phyloP scores from a whole-genome alignment of 2,888 invertebrate genomes.

The Ariolimax columbianus region DNA sequence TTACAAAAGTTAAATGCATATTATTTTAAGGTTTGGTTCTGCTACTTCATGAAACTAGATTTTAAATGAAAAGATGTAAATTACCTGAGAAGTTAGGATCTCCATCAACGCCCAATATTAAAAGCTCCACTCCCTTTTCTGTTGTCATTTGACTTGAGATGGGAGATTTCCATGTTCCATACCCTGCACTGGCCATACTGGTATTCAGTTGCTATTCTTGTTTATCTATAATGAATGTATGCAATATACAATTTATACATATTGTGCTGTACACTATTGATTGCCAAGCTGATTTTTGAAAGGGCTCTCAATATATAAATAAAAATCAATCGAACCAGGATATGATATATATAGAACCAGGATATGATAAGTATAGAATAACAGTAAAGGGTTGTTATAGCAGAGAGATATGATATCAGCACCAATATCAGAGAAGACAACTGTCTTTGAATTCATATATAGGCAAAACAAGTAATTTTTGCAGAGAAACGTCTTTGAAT shows the following conservation, averaged over 20 bases:
- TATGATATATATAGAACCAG: too few relatives aligned
- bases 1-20: too few relatives aligned
- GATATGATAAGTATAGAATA: too few relatives aligned
- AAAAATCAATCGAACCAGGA: neutral
- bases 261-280: neutral
- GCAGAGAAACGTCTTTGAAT: too few relatives aligned
- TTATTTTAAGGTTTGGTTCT: too few relatives aligned
- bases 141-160: constrained; percentile 47
- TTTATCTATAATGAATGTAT: neutral
- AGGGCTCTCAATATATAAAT: neutral
- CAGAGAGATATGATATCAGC: too few relatives aligned
- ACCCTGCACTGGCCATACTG: constrained; percentile 33
- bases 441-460: too few relatives aligned
- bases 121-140: constrained; percentile 64
- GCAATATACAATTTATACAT: neutral
- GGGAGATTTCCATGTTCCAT: constrained; percentile 52
- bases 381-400: too few relatives aligned
- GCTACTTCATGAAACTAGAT: too few relatives aligned
- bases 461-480: too few relatives aligned
- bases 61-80: too few relatives aligned
- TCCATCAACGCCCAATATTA: constrained; percentile 67
- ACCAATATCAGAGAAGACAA: too few relatives aligned
- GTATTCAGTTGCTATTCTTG: neutral
- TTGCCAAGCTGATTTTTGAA: neutral
- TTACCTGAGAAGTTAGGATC: constrained; percentile 60